Base-by-base conservation (phyloP, 2,113 vertebrate genomes). In the Saguinus imperator region DNA sequence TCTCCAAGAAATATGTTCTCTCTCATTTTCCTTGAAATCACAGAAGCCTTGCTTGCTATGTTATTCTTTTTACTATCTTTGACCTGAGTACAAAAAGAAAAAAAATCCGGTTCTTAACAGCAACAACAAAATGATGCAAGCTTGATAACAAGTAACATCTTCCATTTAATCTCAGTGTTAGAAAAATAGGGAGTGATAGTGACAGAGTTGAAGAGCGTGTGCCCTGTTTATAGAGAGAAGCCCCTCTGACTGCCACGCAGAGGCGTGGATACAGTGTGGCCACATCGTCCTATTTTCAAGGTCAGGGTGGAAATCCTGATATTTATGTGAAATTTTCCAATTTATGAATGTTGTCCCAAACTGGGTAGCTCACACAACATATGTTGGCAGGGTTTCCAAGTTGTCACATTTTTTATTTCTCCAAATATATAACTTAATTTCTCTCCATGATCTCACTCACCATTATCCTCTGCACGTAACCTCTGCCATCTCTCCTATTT, bases 11-110 rank as follows among this genome's bases (percentile, higher is more conserved):
- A 64, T 73, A 91, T 7, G 0, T 6, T 73, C 12, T 76, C 3
- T 87, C 20, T 79, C 86, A 89, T 82, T 45, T 91, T 93, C 50
- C 21, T 91, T 94, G 55, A 93, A 73, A 94, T 61, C n/a, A 12
- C 75, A 72, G 83, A 64, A 79, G 27, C 20, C 50, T 91, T 25
- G 3, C n/a, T 91, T 80, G 68, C 0, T 25, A 70, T 87, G 0
- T 77, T 91, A 91, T 92, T 83, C 18, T 82, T 70, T 68, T 93
- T 58, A 57, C 23, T 4, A 64, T 27, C 45, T 70, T 96, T 66
- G 55, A 95, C 14, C 13, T 48, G 2, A 75, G 35, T 40, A 58
- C 4, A 64, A 64, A 66, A 13, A 35, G 11, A 73, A 37, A 45
- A 27, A 32, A 89, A 40, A 48, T 16, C 4, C 3, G 66, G 9